Conservation (phyloP, 2,113 vertebrate genomes). For the Gymnarchus niloticus region DNA sequence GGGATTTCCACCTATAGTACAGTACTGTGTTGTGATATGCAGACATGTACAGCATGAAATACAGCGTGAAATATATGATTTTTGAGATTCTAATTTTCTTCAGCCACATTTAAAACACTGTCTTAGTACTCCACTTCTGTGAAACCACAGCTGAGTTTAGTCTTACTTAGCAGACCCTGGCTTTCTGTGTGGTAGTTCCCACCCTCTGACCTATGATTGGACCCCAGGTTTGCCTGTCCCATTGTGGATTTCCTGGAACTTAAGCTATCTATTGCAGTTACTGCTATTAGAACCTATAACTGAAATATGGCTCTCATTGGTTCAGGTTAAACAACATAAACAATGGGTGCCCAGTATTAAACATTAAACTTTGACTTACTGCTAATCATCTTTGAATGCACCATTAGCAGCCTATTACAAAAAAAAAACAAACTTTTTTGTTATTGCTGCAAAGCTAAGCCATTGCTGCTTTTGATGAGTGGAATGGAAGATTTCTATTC, state of each 20-base stretch:
- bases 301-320: not conserved
- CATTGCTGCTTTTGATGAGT: not conserved
- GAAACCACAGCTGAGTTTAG: too few species aligned
- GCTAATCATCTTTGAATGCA: not conserved
- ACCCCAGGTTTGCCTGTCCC: not conserved
- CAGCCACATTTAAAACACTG: not conserved
- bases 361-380: not conserved
- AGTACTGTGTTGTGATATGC: not conserved
- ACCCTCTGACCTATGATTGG: not conserved
- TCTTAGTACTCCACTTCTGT: not conserved
- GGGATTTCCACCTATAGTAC: not conserved
- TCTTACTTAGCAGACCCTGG: too few species aligned
- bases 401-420: not conserved
- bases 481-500: not conserved
- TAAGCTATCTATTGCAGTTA: not conserved
- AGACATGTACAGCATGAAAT: not conserved
- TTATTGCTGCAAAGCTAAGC: not conserved
- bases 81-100: not conserved
- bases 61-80: not conserved
- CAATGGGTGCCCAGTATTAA: not conserved
- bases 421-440: not conserved
- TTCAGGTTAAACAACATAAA: not conserved
- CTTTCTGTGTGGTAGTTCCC: not conserved
- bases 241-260: not conserved
- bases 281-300: not conserved